Evolutionary conservation across 2,888 invertebrate genomes (phyloP).

Genomic region (Pristionchus fissidentatus): DNA sequence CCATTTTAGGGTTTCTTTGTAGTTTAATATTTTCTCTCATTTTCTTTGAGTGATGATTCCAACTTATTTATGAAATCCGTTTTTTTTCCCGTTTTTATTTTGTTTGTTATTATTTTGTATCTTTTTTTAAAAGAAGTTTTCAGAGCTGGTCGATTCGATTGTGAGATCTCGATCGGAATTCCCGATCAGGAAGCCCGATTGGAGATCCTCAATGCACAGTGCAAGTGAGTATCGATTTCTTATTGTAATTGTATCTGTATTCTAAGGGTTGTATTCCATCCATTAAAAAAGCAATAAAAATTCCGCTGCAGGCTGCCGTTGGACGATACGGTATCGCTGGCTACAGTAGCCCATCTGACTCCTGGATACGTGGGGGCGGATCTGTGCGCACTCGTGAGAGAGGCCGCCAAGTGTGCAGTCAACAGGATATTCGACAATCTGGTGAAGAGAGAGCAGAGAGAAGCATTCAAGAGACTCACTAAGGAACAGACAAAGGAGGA

Average conservation of each 20-base stretch:
- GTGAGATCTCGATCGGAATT: conserved; percentile 93
- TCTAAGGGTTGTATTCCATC: too few species aligned
- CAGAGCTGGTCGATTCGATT: conserved; percentile 79
- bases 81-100: not conserved
- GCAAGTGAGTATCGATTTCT: conserved; percentile 57
- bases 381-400: conserved; percentile 80
- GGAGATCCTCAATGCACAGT: conserved; percentile 69
- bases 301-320: conserved; percentile 80
- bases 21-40: too few species aligned
- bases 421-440: conserved; percentile 78
- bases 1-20: too few species aligned
- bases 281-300: not conserved
- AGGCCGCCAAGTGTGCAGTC: conserved; percentile 90
- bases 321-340: conserved; percentile 83
- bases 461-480: conserved; percentile 56
- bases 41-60: too few species aligned
- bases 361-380: conserved; percentile 96
- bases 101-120: not conserved
- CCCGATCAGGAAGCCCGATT: conserved; percentile 87
- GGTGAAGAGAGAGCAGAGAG: conserved; percentile 55
- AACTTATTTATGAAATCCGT: too few species aligned
- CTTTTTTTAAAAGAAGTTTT: too few species aligned
- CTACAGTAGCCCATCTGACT: conserved; percentile 86
- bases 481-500: conserved; percentile 62
- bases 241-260: not conserved